These are phyloP conservation scores for Drosophila bocqueti DNA, from an alignment of 1,140 invertebrate genomes.

Conservation along the genomic window DNA sequence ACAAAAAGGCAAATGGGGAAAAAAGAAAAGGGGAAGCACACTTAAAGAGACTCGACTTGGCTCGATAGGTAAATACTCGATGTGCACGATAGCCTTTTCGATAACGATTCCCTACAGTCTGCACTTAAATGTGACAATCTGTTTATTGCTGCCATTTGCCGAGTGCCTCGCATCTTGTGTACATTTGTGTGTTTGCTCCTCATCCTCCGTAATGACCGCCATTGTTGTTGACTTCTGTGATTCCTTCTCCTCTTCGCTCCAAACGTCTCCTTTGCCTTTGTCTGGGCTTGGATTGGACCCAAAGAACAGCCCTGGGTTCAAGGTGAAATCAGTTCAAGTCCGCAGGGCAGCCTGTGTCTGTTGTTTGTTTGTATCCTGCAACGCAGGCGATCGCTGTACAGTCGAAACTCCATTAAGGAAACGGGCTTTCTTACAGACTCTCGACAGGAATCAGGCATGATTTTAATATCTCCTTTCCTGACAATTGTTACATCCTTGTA, in stretches of 20 bases:
- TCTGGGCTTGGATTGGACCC: slow-evolving; percentile 19
- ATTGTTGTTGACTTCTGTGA: slow-evolving; percentile 56
- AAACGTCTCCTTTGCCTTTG: slow-evolving; percentile 16
- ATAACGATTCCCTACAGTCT: slow-evolving; percentile 32
- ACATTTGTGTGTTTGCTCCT: slow-evolving; percentile 33
- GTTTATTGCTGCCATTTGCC: slow-evolving; percentile 39
- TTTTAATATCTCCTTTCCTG: neutral
- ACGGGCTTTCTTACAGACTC: neutral
- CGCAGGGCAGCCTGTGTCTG: slow-evolving; percentile 38
- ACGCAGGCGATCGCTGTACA: slow-evolving; percentile 43
- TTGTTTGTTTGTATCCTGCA: slow-evolving; percentile 49
- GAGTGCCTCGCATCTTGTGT: slow-evolving; percentile 23
- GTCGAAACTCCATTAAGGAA: slow-evolving; percentile 1
- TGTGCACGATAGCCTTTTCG: slow-evolving; percentile 14
- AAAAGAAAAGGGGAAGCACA: neutral
- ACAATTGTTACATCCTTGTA: neutral
- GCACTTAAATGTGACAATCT: slow-evolving; percentile 50
- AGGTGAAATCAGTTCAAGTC: slow-evolving; percentile 62
- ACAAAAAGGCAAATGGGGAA: neutral
- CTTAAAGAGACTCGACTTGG: neutral
- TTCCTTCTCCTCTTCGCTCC: slow-evolving; percentile 6
- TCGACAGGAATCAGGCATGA: neutral
- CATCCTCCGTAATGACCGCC: slow-evolving; percentile 31
- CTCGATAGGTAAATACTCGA: slow-evolving; percentile 37
- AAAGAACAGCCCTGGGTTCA: slow-evolving; percentile 37